Conservation (phyloP, 2,888 invertebrate genomes). For the Lordiphosa andalusiaca region DNA sequence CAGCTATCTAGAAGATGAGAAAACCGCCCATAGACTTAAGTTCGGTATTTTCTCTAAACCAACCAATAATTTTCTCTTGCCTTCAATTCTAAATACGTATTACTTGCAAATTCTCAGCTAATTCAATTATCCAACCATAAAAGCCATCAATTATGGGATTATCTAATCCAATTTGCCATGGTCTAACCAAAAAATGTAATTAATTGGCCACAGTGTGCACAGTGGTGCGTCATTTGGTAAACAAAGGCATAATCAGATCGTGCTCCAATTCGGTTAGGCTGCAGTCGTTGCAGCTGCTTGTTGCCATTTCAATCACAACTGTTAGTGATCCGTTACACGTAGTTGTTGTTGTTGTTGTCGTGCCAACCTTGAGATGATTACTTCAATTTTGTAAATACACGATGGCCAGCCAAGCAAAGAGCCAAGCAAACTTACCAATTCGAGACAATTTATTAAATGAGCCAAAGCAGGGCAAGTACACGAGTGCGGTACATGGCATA, state of each 20-base stretch:
- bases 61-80: too few species aligned
- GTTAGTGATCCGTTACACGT: constrained; percentile 70
- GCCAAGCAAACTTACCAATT: constrained; percentile 49
- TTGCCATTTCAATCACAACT: constrained; percentile 34
- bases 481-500: constrained; percentile 13
- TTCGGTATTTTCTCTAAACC: too few species aligned
- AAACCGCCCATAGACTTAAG: too few species aligned
- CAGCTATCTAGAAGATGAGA: too few species aligned
- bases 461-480: constrained; percentile 53
- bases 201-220: constrained; percentile 55
- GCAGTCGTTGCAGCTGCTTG: constrained; percentile 42
- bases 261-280: constrained; percentile 55
- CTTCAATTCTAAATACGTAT: too few species aligned
- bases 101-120: neutral
- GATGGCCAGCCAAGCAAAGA: constrained; percentile 38
- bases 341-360: constrained; percentile 47
- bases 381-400: constrained; percentile 56
- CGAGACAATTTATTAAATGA: constrained; percentile 68
- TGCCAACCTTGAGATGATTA: constrained; percentile 76
- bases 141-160: constrained; percentile 23
- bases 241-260: constrained; percentile 64
- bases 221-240: constrained; percentile 55
- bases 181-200: constrained; percentile 49
- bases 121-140: constrained; percentile 6
- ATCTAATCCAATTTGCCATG: constrained; percentile 21